Conservation (phyloP, 2,888 invertebrate species). For the Trachelus tabidus region DNA sequence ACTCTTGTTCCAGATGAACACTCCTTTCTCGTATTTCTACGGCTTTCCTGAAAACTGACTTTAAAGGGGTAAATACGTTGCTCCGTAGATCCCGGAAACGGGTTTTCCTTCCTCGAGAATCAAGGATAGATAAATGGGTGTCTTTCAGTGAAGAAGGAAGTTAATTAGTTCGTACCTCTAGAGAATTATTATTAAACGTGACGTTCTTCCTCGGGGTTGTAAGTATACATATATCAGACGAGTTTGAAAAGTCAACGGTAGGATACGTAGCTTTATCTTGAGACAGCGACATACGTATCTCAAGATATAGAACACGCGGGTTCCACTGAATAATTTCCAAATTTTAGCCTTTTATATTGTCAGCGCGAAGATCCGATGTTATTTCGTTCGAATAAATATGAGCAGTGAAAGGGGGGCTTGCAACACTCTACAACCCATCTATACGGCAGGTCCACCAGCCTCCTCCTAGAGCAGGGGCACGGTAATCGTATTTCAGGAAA, state of each 20-base stretch:
- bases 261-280: neutral
- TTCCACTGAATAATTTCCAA: neutral
- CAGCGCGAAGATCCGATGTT: neutral
- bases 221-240: neutral
- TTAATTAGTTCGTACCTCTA: neutral
- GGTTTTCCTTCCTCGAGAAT: neutral
- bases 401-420: neutral
- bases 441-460: neutral
- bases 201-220: neutral
- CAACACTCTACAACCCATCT: neutral
- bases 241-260: neutral
- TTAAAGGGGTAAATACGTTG: neutral
- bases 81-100: neutral
- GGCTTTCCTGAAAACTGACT: neutral
- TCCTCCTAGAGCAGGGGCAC: neutral
- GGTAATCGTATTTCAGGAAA: neutral
- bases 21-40: neutral
- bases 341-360: neutral
- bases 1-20: neutral
- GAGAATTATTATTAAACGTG: neutral
- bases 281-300: too few relatives aligned
- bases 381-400: neutral
- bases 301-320: too few relatives aligned
- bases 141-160: neutral
- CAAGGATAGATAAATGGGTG: neutral